A percentile compares a stretch with the other conserved stretches of the same genome.
Conservation (phyloP, 2,797 vertebrate species). For the Potorous gilbertii region DNA sequence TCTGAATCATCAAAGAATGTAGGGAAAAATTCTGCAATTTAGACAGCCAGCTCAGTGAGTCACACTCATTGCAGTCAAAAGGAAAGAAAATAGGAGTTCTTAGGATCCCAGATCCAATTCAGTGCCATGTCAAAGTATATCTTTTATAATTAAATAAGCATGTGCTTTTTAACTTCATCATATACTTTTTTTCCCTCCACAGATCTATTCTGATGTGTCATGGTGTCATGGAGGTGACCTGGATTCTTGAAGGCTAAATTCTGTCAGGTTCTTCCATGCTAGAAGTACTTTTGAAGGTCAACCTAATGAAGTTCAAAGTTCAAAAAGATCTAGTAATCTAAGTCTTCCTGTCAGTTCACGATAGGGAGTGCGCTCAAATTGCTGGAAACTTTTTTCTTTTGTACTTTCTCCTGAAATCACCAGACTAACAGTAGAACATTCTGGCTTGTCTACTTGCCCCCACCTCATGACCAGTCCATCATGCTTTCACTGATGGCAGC, state of each 20-base stretch:
- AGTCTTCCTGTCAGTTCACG: neutral
- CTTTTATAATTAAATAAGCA: neutral
- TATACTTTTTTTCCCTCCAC: neutral
- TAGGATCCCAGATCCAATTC: neutral
- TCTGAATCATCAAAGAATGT: neutral
- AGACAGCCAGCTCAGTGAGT: neutral
- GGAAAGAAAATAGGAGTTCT: neutral
- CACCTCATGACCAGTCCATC: neutral
- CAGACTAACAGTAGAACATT: neutral
- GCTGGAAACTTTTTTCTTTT: neutral
- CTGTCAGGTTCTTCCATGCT: neutral
- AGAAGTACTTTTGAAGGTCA: neutral
- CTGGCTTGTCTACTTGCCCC: neutral
- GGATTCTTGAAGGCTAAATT: too few relatives aligned
- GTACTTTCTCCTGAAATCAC: neutral
- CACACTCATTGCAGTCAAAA: neutral
- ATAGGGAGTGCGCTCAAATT: neutral
- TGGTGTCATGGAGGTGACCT: neutral
- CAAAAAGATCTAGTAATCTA: neutral
- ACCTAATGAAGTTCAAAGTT: neutral
- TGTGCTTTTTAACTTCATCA: neutral
- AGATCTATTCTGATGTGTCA: neutral
- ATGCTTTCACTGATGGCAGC: neutral
- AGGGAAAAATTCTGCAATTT: neutral
- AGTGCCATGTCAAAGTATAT: neutral